Base-by-base conservation (phyloP, 2,888 invertebrate genomes). In the Drosophila picticornis region DNA sequence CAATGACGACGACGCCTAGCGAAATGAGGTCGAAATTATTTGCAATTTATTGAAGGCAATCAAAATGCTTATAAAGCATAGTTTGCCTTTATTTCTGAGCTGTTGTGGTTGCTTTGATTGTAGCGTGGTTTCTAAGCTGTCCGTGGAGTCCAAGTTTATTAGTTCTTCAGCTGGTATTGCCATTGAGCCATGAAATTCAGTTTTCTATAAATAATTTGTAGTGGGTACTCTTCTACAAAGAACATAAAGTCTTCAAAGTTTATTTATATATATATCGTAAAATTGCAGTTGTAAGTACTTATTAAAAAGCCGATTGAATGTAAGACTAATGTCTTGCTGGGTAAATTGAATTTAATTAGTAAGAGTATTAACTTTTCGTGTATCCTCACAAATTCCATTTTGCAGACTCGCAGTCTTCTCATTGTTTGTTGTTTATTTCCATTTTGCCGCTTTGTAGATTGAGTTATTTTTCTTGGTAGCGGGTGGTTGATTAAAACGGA, bases 11-110 rank as follows among this genome's bases (percentile, higher is more conserved):
- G 81, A 73, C 79, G 91, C 85, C 90, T 75, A 79, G 61, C 78
- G 76, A 86, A 88, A 88, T 91, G 90, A 91, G 87, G 87, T 88
- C 87, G 89, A 91, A 91, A 91, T 88, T 91, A 88, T 88, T 88
- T 88, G 91, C 91, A 88, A 88, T 88, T 91, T 88, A 88, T 88
- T 90, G 87, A 88, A 91, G 90, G 91, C 91, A 91, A 90, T 91
- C 87, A 90, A 75, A 85, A 81, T 89, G 91, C 90, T 90, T 89
- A 90, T 90, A 85, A 87, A 73, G 78, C 81, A 74, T 71, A 81
- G 77, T 80, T 80, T 62, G 71, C 70, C 69, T 72, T 84, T 72
- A 77, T 65, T 58, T 36, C 46, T 43, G 72, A 29, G 53, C 60
- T 71, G 63, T 67, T 68, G 77, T 62, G 68, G 69, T 64, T 65